These are phyloP conservation scores for Conistra vaccinii DNA, from an alignment of 2,888 invertebrate genomes.

Conservation along the genomic window DNA sequence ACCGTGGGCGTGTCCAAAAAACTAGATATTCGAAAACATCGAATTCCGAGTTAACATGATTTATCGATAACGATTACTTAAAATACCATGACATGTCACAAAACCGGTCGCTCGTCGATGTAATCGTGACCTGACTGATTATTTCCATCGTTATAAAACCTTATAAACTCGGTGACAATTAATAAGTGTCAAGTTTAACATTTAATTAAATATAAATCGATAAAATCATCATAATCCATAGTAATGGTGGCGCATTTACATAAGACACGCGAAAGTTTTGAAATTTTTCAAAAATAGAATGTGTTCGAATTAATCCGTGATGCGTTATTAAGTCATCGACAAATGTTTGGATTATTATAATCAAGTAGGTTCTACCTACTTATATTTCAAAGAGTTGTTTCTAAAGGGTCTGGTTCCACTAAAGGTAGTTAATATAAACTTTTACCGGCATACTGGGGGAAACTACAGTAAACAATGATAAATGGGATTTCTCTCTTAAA, in stretches of 20 bases:
- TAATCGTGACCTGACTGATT: slow-evolving; percentile 80
- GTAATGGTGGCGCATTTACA: slow-evolving; percentile 63
- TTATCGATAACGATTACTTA: slow-evolving; percentile 82
- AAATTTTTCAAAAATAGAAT: slow-evolving; percentile 61
- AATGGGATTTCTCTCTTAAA: slow-evolving; percentile 44
- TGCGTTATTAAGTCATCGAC: slow-evolving; percentile 44
- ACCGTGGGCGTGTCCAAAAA: slow-evolving; percentile 67
- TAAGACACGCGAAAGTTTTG: slow-evolving; percentile 60
- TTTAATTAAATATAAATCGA: slow-evolving; percentile 82
- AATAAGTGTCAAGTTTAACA: slow-evolving; percentile 87
- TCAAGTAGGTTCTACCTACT: slow-evolving; percentile 20
- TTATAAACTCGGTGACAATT: slow-evolving; percentile 84
- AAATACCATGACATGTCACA: slow-evolving; percentile 81
- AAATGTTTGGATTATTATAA: slow-evolving; percentile 48
- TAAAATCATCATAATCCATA: slow-evolving; percentile 79
- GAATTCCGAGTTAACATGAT: slow-evolving; percentile 74
- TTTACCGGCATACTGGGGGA: slow-evolving; percentile 33
- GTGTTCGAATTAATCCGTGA: slow-evolving; percentile 34
- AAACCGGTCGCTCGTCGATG: slow-evolving; percentile 80
- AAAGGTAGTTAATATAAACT: slow-evolving; percentile 45
- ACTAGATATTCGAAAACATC: slow-evolving; percentile 70
- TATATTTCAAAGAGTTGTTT: slow-evolving; percentile 36
- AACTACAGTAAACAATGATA: slow-evolving; percentile 57
- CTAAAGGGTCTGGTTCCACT: slow-evolving; percentile 44
- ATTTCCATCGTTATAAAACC: slow-evolving; percentile 81